Conservation (phyloP, 2,888 invertebrate species). For the Kryphioiulus occultus region DNA sequence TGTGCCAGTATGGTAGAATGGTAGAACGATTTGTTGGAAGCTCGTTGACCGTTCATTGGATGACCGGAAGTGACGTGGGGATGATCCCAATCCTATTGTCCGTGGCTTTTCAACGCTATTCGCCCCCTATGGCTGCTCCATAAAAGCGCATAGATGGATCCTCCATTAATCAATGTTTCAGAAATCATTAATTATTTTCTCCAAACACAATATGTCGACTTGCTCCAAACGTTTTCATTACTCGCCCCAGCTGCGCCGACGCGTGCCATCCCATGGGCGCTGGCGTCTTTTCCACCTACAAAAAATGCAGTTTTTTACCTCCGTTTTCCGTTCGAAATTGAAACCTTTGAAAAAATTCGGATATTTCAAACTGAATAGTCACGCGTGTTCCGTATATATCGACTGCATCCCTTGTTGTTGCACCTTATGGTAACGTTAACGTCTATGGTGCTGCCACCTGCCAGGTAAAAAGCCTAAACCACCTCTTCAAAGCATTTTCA, state of each 20-base stretch:
- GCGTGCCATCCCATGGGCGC: not conserved
- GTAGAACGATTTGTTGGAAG: too few species aligned
- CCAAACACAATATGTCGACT: not conserved
- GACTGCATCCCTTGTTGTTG: too few species aligned
- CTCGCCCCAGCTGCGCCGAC: not conserved
- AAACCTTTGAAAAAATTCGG: too few species aligned
- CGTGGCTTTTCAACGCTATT: not conserved
- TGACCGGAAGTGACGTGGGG: not conserved
- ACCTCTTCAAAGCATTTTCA: too few species aligned
- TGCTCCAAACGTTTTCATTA: not conserved
- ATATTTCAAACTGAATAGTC: too few species aligned
- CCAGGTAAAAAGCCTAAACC: too few species aligned
- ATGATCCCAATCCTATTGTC: not conserved
- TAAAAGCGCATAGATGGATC: not conserved
- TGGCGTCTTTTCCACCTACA: not conserved
- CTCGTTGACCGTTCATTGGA: not conserved
- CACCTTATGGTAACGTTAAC: too few species aligned
- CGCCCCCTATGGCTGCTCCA: not conserved
- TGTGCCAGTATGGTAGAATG: too few species aligned
- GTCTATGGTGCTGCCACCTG: too few species aligned
- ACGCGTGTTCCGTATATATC: too few species aligned
- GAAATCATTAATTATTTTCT: not conserved
- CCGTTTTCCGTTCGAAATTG: too few species aligned
- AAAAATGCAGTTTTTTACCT: too few species aligned
- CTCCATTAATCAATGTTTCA: conserved; percentile 8